Base-by-base conservation (phyloP, 2,888 invertebrate genomes). In the Agriopis marginaria region DNA sequence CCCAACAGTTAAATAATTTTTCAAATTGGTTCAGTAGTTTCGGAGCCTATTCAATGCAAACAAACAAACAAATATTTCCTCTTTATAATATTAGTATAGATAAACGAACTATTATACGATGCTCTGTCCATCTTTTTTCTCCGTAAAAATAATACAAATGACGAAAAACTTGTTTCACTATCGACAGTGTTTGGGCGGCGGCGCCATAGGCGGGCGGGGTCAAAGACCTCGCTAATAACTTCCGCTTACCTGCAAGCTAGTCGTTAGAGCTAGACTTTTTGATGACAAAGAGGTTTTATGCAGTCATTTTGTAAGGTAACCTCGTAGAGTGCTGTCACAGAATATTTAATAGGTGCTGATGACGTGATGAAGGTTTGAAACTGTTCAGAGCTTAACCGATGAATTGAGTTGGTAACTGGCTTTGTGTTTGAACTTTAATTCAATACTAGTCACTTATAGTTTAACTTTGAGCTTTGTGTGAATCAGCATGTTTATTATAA, bases 161-260 rank as follows among this genome's bases (percentile, higher is more conserved):
- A 74, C 73, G 60, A 76, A 78, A 77, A 78, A 76, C 72, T 74
- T 77, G 78, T 75, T 73, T 75, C 75, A 73, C 74, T 73, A 82
- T 82, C 83, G 79, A 79, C 79, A 77, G 77, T 82, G 88, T 88
- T 88, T 88, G 87, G 89, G 90, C 84, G 82, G 83, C 81, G 79
- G 71, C 75, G 79, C 75, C 79, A 76, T 74, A 73, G 74, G 80
- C 79, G 82, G 81, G 79, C 82, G 85, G 77, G 89, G 84, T 89
- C 85, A 86, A 80, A 76, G 89, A 87, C 88, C 92, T 75, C 86
- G 84, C 86, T 93, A 93, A 91, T 92, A 92, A 92, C 91, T 92
- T 93, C 92, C 93, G 90, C 84, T 83, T 90, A 90, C 91, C 91
- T 89, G 89, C 84, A 83, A 87, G 84, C 80, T 83, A 83, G 86